A percentile compares a stretch with the other conserved stretches of the same genome.
These are phyloP conservation scores for Tenthredo livida DNA, from an alignment of 2,888 invertebrate species.

Conservation along the genomic window DNA sequence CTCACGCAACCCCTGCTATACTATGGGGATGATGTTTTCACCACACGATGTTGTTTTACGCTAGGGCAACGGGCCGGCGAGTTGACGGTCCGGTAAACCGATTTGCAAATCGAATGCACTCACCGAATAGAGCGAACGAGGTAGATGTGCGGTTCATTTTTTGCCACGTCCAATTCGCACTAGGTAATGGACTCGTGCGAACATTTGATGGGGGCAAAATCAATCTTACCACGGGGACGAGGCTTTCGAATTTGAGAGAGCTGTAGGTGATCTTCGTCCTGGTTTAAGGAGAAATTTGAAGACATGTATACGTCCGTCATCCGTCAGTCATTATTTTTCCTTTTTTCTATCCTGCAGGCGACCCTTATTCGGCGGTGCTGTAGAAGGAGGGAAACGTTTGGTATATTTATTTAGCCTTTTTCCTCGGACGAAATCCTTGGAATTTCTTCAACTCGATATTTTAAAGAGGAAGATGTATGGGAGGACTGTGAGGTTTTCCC, in stretches of 20 bases:
- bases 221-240: too few relatives aligned
- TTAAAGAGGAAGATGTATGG: background rate
- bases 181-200: background rate
- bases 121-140: background rate
- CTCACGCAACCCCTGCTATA: background rate
- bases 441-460: background rate
- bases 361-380: background rate
- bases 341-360: background rate
- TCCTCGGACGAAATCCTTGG: constrained; percentile 32
- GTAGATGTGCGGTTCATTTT: background rate
- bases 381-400: constrained; percentile 6
- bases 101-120: constrained; percentile 73
- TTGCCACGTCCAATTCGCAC: background rate
- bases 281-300: background rate
- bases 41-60: constrained; percentile 66
- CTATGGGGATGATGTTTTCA: constrained; percentile 33
- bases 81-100: constrained; percentile 70
- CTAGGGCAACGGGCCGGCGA: constrained; percentile 49
- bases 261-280: background rate
- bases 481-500: background rate
- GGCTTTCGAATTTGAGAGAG: too few relatives aligned
- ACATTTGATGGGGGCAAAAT: too few relatives aligned
- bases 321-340: constrained; percentile 14
- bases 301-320: background rate
- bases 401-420: constrained; percentile 49